phyloP scores from a whole-genome alignment of 2,113 vertebrate genomes.

The Edolisoma coerulescens region DNA sequence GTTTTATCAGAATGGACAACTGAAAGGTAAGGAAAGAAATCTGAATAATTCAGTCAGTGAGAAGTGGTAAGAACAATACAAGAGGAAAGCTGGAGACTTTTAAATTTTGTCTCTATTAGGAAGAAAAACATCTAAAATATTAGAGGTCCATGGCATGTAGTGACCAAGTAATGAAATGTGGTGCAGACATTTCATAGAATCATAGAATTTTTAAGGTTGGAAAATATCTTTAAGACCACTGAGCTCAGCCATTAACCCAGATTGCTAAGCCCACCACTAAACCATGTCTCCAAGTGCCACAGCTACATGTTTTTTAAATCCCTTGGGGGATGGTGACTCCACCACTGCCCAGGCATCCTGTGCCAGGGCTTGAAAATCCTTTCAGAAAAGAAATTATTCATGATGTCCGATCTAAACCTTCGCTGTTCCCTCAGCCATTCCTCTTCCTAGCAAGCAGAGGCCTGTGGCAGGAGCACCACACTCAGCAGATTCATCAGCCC shows the following conservation, averaged over 20 bases:
- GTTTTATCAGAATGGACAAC: not conserved
- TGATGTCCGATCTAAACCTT: not conserved
- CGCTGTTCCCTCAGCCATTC: not conserved
- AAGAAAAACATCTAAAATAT: not conserved
- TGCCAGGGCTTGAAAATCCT: not conserved
- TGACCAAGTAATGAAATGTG: not conserved
- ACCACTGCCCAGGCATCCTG: no score
- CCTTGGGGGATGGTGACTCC: no score
- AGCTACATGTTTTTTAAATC: fast-evolving
- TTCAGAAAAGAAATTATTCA: not conserved
- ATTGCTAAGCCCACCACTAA: not conserved
- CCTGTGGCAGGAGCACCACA: not conserved
- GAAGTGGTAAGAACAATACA: not conserved
- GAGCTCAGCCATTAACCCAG: not conserved
- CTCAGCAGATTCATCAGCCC: not conserved
- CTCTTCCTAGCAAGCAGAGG: not conserved
- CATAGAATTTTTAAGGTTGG: not conserved
- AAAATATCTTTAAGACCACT: not conserved
- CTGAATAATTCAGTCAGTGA: not conserved
- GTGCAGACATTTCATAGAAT: not conserved
- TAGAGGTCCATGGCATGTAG: not conserved
- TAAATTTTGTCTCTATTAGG: not conserved
- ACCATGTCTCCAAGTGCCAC: fast-evolving
- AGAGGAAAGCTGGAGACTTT: not conserved
- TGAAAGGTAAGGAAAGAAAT: not conserved